Conservation (phyloP, 2,113 vertebrate genomes). For the Verasper variegatus region DNA sequence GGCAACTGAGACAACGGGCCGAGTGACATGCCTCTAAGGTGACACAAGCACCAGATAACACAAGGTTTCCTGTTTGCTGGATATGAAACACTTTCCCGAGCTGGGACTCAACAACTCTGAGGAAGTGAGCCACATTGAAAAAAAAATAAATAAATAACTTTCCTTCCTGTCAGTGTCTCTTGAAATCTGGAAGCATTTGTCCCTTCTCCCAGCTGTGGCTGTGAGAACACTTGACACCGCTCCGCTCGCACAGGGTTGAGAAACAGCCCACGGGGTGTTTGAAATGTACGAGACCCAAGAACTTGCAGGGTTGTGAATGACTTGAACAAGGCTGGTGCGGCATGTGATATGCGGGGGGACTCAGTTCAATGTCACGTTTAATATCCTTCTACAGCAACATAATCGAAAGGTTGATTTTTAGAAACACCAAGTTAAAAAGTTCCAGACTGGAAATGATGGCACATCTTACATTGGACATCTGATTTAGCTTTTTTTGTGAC, state of each 20-base stretch:
- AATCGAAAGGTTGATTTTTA: neutral
- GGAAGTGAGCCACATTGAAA: neutral
- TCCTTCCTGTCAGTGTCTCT: slow-evolving; percentile 12
- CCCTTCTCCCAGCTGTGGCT: slow-evolving; percentile 44
- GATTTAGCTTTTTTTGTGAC: too few relatives aligned
- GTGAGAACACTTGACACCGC: slow-evolving; percentile 41
- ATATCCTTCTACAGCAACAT: slow-evolving; percentile 10
- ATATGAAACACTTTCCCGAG: neutral
- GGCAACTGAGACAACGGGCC: slow-evolving; percentile 3
- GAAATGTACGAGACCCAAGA: slow-evolving; percentile 21
- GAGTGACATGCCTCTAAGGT: slow-evolving; percentile 6
- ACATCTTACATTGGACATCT: too few relatives aligned
- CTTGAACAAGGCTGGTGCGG: slow-evolving; percentile 7
- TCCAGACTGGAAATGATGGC: too few relatives aligned
- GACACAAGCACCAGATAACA: neutral
- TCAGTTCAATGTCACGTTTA: slow-evolving; percentile 20
- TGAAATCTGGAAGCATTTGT: slow-evolving; percentile 27
- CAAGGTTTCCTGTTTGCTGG: neutral
- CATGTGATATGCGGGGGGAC: slow-evolving; percentile 12
- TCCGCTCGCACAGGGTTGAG: slow-evolving; percentile 20
- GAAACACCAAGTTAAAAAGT: neutral
- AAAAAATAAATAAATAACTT: neutral
- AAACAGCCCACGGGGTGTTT: slow-evolving; percentile 52
- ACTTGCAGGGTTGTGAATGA: slow-evolving; percentile 30
- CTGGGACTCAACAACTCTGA: slow-evolving; percentile 8